Percentiles rank a stretch among this genome's conserved stretches.
Conservation (phyloP, 2,888 invertebrate genomes). For the Ametastegia equiseti region DNA sequence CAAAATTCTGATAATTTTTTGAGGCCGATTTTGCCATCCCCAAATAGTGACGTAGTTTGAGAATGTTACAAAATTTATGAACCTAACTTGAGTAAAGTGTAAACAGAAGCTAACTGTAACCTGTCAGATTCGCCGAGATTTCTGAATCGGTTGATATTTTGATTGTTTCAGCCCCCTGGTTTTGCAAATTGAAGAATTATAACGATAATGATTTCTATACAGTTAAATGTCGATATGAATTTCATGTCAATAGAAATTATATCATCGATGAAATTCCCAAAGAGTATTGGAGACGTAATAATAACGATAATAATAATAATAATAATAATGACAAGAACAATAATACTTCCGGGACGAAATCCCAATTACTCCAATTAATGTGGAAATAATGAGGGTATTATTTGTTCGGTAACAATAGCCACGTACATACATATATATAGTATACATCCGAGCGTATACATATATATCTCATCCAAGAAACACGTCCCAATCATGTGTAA, state of each 20-base stretch:
- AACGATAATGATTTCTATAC: not conserved
- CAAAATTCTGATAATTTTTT: no score
- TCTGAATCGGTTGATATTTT: no score
- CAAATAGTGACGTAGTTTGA: no score
- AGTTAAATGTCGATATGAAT: not conserved
- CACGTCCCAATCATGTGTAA: not conserved
- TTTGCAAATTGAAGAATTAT: no score
- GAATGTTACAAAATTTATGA: no score
- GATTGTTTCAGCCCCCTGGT: no score
- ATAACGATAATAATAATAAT: not conserved
- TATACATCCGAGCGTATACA: not conserved
- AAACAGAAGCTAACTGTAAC: no score
- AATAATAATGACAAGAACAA: not conserved
- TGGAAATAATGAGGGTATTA: conserved; percentile 2
- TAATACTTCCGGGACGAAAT: not conserved
- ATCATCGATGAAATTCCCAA: not conserved
- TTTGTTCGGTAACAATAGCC: conserved; percentile 18
- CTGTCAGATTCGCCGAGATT: no score
- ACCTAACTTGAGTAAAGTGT: no score
- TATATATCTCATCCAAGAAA: not conserved
- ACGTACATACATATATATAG: not conserved
- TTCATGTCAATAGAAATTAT: not conserved
- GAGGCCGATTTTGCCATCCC: no score
- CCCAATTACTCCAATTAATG: conserved; percentile 3
- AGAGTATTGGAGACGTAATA: not conserved